Conservation (phyloP, 1,140 invertebrate genomes). For the Zophobas morio region DNA sequence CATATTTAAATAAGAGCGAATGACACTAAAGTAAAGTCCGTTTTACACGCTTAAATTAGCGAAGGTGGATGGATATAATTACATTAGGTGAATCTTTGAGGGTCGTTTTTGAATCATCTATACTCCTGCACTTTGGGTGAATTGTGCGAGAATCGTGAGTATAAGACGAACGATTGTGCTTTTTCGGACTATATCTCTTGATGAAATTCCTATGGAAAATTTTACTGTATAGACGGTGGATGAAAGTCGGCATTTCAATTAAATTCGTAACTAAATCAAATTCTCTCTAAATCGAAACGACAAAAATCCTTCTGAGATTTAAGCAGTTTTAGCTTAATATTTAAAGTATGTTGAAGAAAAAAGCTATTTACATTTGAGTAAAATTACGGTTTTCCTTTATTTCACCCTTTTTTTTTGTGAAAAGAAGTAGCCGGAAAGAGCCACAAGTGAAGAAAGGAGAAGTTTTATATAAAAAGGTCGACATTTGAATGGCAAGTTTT, state of each 20-base stretch:
- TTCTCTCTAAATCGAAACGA: conserved; percentile 36
- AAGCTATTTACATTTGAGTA: conserved; percentile 34
- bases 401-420: conserved; percentile 18
- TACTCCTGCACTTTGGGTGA: not conserved
- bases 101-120: conserved; percentile 9
- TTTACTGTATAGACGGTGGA: conserved; percentile 14
- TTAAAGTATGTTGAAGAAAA: conserved; percentile 29
- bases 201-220: conserved; percentile 39
- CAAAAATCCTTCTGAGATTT: conserved; percentile 30
- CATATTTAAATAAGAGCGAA: no score
- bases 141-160: conserved; percentile 30
- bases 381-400: conserved; percentile 33
- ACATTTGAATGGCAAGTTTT: conserved; percentile 40
- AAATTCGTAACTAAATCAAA: conserved; percentile 41
- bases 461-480: conserved; percentile 32
- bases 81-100: no score
- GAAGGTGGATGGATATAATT: no score
- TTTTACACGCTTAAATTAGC: no score
- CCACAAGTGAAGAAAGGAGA: conserved; percentile 37
- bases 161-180: conserved; percentile 17
- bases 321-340: conserved; percentile 11
- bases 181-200: conserved; percentile 21
- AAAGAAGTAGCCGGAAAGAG: conserved; percentile 33
- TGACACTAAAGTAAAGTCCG: no score
- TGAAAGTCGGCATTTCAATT: conserved; percentile 42